These are phyloP conservation scores for Himalopsyche japonica DNA, from an alignment of 2,888 invertebrate genomes.

Conservation along the genomic window DNA sequence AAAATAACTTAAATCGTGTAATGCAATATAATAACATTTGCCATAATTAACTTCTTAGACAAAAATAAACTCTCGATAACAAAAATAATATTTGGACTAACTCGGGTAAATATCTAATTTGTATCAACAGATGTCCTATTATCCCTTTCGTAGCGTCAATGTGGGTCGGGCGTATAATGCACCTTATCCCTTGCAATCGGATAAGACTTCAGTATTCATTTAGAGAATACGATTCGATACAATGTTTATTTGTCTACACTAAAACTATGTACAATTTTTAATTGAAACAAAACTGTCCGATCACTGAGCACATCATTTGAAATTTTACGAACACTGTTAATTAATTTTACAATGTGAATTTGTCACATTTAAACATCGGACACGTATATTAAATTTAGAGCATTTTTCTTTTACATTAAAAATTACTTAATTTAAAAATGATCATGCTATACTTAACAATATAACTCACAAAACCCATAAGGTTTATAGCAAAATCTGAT, in stretches of 20 bases:
- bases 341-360: neutral
- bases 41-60: slow-evolving; percentile 23
- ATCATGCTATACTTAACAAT: too few species aligned
- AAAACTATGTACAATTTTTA: neutral
- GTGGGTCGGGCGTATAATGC: neutral
- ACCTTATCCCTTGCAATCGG: neutral
- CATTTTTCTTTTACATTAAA: neutral
- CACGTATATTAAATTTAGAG: neutral
- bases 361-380: too few species aligned
- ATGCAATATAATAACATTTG: slow-evolving; percentile 30
- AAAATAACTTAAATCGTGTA: slow-evolving; percentile 27
- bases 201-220: neutral
- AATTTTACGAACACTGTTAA: neutral
- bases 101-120: neutral
- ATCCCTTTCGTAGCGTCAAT: neutral
- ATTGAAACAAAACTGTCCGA: neutral
- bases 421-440: too few species aligned
- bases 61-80: slow-evolving; percentile 30
- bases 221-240: neutral
- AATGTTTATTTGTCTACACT: neutral
- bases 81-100: slow-evolving; percentile 1
- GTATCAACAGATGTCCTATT: neutral
- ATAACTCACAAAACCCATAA: too few species aligned
- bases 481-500: too few species aligned
- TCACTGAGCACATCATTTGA: neutral